Conservation (phyloP, 2,797 vertebrate species). For the Echeneis naucrates region DNA sequence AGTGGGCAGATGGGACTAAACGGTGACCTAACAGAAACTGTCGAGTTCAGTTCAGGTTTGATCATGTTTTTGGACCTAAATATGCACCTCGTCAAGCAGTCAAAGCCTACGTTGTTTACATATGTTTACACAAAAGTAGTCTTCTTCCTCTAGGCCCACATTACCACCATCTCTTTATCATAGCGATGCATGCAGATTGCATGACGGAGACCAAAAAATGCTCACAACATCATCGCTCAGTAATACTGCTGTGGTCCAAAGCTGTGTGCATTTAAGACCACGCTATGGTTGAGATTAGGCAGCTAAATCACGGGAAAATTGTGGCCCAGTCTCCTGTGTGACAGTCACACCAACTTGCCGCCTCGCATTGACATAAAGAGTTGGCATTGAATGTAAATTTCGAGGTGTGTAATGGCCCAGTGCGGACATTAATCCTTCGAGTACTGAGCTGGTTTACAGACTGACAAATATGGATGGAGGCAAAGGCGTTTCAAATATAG, state of each 20-base stretch:
- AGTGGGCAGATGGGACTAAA: too few relatives aligned
- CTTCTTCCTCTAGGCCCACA: neutral
- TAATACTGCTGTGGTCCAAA: neutral
- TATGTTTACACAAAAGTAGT: neutral
- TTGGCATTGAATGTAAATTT: neutral
- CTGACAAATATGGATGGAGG: constrained; percentile 26
- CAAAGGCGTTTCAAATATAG: constrained; percentile 45
- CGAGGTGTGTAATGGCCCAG: neutral
- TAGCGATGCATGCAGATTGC: neutral
- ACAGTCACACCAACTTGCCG: neutral
- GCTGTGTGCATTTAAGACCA: neutral
- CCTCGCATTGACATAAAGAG: neutral
- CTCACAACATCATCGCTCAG: neutral
- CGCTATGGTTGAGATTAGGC: neutral
- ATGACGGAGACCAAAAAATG: neutral
- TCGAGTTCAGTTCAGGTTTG: too few relatives aligned
- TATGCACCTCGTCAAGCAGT: too few relatives aligned
- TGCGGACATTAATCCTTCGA: constrained; percentile 4
- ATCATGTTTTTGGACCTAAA: too few relatives aligned
- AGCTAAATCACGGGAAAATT: neutral
- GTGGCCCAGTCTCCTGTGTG: neutral
- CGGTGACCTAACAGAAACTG: too few relatives aligned
- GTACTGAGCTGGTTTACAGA: constrained; percentile 11
- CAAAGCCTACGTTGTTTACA: neutral
- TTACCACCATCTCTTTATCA: neutral